Percentiles rank a stretch among this genome's conserved stretches.
These are phyloP conservation scores for Pogonomyrmex californicus DNA, from an alignment of 1,140 invertebrate genomes.

Conservation along the genomic window DNA sequence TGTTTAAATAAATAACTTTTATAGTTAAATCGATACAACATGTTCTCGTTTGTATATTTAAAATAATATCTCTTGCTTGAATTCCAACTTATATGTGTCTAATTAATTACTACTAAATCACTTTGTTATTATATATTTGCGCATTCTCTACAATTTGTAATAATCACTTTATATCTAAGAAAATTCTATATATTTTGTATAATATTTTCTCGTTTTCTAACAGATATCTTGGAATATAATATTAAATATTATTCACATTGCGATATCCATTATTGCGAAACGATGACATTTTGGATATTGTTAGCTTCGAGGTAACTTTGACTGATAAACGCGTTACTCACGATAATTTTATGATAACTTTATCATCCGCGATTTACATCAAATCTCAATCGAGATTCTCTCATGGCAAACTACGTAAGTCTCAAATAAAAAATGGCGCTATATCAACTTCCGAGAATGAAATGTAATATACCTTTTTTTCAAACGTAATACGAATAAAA, in stretches of 20 bases:
- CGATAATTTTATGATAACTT: constrained; percentile 46
- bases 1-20: not conserved
- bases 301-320: not conserved
- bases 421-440: not conserved
- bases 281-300: not conserved
- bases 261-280: not conserved
- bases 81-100: not conserved
- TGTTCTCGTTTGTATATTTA: not conserved
- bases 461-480: not conserved
- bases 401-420: not conserved
- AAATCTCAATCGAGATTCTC: not conserved
- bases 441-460: not conserved
- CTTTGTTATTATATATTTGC: not conserved
- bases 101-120: not conserved
- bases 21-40: constrained; percentile 7
- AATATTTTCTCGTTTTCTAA: not conserved
- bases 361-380: constrained; percentile 15
- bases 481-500: not conserved
- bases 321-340: constrained; percentile 15
- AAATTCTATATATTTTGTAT: not conserved
- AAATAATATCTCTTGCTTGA: not conserved
- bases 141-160: not conserved
- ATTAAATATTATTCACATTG: not conserved
- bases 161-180: not conserved
- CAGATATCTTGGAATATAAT: too few species aligned